These are phyloP conservation scores for Hesperia comma DNA, from an alignment of 2,888 invertebrate species.

Conservation along the genomic window DNA sequence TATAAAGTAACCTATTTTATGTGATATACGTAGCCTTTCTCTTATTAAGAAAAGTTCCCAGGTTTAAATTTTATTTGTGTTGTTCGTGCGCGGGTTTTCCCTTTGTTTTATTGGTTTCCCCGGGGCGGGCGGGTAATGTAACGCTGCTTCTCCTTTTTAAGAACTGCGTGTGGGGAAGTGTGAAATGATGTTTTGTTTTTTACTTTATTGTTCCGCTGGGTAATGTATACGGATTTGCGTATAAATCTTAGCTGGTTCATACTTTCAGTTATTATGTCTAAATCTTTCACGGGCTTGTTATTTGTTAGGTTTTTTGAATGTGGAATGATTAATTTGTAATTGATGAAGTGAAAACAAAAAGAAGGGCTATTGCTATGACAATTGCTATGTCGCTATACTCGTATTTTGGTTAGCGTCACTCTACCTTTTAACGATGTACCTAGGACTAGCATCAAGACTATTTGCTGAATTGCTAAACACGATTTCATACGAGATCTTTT, in stretches of 20 bases:
- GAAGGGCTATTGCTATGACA: too few species aligned
- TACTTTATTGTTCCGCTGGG: slow-evolving; percentile 59
- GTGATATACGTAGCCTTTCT: not conserved
- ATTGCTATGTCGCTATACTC: too few species aligned
- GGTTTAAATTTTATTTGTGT: slow-evolving; percentile 39
- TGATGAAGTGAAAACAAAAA: too few species aligned
- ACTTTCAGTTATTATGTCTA: slow-evolving; percentile 27
- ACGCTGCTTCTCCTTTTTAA: slow-evolving; percentile 49
- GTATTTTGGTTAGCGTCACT: too few species aligned
- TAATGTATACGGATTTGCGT: slow-evolving; percentile 47
- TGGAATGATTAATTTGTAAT: too few species aligned
- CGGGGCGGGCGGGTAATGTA: slow-evolving; percentile 49
- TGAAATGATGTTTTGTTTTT: slow-evolving; percentile 59
- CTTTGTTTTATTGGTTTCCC: slow-evolving; percentile 51
- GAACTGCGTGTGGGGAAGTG: slow-evolving; percentile 57
- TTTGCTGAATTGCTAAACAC: too few species aligned
- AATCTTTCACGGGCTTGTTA: not conserved
- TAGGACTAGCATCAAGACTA: too few species aligned
- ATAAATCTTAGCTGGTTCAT: slow-evolving; percentile 32
- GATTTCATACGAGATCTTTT: too few species aligned
- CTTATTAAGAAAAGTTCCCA: slow-evolving; percentile 13
- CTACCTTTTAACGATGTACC: too few species aligned
- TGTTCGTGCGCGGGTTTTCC: slow-evolving; percentile 37
- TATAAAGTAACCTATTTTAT: too few species aligned
- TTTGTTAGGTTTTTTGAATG: not conserved